Evolutionary conservation across 2,113 vertebrate genomes (phyloP).

Genomic region (Mystacornis crossleyi): DNA sequence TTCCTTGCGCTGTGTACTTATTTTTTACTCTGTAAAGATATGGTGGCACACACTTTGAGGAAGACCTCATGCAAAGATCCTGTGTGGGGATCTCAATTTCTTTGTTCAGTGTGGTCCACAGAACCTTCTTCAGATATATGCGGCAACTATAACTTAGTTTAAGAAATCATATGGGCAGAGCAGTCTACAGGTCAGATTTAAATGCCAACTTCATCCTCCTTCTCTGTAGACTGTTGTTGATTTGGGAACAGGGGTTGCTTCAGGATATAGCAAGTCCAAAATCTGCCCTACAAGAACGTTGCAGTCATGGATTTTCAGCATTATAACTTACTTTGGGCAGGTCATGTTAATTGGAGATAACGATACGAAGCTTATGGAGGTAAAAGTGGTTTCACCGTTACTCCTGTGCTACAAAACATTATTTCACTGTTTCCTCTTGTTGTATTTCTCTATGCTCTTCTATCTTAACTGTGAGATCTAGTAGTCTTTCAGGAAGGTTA

Average conservation of each 20-base stretch:
- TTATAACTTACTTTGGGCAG: not conserved
- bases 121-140: not conserved
- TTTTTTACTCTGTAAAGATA: not conserved
- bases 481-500: not conserved
- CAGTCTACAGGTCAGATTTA: not conserved
- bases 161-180: not conserved
- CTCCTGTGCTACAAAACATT: not conserved
- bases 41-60: fast-evolving
- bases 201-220: not conserved
- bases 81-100: not conserved
- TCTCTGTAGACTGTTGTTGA: not conserved
- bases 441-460: not conserved
- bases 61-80: not conserved
- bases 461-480: not conserved
- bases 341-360: not conserved
- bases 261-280: not conserved
- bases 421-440: not conserved
- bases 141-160: not conserved
- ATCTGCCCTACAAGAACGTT: not conserved
- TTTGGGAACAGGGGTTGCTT: not conserved
- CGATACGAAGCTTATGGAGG: not conserved
- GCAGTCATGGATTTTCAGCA: not conserved
- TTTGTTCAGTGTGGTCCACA: not conserved
- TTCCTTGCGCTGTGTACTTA: not conserved
- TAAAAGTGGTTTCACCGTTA: not conserved